Evolutionary conservation across 2,888 invertebrate species (phyloP), one percentile per base, ranked within the genome.

Genomic region (Oxyteleia sp.): DNA sequence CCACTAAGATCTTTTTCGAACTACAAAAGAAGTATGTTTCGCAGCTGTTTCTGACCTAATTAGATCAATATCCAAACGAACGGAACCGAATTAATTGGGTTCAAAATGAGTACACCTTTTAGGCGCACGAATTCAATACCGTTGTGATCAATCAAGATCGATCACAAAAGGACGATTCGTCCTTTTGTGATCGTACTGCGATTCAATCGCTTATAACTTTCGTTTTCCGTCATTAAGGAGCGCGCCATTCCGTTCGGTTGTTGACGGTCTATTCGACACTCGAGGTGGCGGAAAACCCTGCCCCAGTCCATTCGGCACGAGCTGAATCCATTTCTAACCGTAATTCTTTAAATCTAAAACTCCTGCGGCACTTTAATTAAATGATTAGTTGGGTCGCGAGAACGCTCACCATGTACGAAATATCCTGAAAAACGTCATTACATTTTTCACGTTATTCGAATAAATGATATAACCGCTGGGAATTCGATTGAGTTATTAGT

Each of bases 311-410:
- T 66, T 68, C 29, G 72, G 72, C 80, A 80, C 72, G 72, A 72
- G 66, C 59, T 55, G 51, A 72, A 59, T 59, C 26, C 45, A 80
- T 66, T 64, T 80, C n/a, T 59, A 43, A 29, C 16, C 29, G 47
- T 49, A 35, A 59, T 71, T 61, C 18, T 63, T 78, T 69, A 71
- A 72, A 80, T 66, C 41, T 29, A 41, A 18, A 61, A 49, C 63
- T 53, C 45, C 57, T 43, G 59, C 38, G 69, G 69, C 51, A 78
- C 63, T 57, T 80, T 72, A 80, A 80, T 80, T 80, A 66, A 79
- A 79, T 45, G 69, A 79, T 79, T 79, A 68, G 66, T 69, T 32
- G 41, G 41, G 51, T 61, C 59, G 74, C 41, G 29, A 18, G 55
- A 55, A 11, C 16, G 26, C 35, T 53, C 13, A 11, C 78, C 69